Conservation (phyloP, 1,140 invertebrate species). For the Hypothenemus hampei region DNA sequence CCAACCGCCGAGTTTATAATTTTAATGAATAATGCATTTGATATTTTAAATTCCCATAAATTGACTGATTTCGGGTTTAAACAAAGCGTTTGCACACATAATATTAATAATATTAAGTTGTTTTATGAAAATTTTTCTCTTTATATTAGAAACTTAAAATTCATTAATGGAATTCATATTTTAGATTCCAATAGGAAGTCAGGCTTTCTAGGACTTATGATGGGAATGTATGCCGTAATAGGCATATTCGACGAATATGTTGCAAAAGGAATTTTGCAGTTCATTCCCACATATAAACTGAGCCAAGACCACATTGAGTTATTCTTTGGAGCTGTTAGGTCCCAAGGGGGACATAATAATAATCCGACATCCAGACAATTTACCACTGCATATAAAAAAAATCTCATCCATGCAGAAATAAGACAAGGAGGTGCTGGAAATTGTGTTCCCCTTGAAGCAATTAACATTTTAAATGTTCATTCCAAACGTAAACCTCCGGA, state of each 20-base stretch:
- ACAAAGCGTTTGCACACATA: not conserved
- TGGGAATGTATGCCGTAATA: not conserved
- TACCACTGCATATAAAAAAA: constrained; percentile 8
- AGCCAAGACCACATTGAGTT: constrained; percentile 13
- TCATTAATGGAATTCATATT: not conserved
- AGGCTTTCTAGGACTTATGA: constrained; percentile 9
- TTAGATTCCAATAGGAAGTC: constrained; percentile 3
- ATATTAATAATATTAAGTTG: not conserved
- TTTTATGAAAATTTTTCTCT: not conserved
- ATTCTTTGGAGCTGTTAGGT: constrained; percentile 9
- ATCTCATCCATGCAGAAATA: constrained; percentile 23
- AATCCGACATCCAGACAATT: constrained; percentile 28
- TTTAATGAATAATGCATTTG: too few relatives aligned
- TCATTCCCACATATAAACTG: constrained; percentile 8
- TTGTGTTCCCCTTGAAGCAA: constrained; percentile 21
- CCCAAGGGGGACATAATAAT: constrained; percentile 21
- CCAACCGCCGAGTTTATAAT: too few relatives aligned
- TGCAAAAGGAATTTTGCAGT: constrained; percentile 3
- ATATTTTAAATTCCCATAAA: too few relatives aligned
- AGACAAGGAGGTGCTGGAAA: constrained; percentile 19
- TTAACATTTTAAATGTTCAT: constrained; percentile 24
- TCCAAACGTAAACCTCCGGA: constrained; percentile 11
- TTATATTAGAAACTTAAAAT: not conserved
- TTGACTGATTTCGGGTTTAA: not conserved
- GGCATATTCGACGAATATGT: constrained; percentile 10